These are phyloP conservation scores for Oeneis ivallda DNA, from an alignment of 2,888 invertebrate genomes.

Conservation along the genomic window DNA sequence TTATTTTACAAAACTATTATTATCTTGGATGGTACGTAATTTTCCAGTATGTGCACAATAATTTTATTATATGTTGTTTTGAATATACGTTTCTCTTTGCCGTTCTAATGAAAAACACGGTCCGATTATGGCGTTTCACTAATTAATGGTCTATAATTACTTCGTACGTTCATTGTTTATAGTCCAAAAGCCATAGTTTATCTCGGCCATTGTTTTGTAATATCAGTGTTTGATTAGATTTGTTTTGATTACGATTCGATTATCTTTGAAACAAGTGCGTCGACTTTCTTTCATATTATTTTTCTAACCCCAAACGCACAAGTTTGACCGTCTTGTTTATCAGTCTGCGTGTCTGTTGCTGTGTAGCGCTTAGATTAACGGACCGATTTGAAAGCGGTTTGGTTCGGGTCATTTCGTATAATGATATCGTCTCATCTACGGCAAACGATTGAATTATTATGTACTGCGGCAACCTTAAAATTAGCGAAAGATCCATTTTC, in stretches of 20 bases:
- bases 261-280: not conserved
- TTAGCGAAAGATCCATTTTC: no score
- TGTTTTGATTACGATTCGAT: slow-evolving; percentile 24
- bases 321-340: no score
- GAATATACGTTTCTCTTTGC: slow-evolving; percentile 11
- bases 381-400: no score
- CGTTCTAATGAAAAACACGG: slow-evolving; percentile 42
- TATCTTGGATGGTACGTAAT: not conserved
- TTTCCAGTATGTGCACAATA: not conserved
- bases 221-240: slow-evolving; percentile 36
- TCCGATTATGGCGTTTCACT: slow-evolving; percentile 31
- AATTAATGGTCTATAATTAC: slow-evolving; percentile 36
- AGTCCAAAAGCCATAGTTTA: slow-evolving; percentile 32
- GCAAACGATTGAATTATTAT: no score
- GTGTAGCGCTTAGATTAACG: no score
- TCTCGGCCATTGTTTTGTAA: slow-evolving; percentile 35
- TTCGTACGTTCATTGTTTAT: slow-evolving; percentile 35
- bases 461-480: no score
- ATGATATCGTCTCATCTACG: no score
- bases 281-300: not conserved
- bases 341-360: no score
- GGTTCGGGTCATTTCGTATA: no score
- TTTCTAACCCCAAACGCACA: not conserved
- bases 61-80: slow-evolving; percentile 10
- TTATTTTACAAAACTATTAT: not conserved